Percentiles rank a stretch among this genome's conserved stretches.
Conservation (phyloP, 2,113 vertebrate species). For the Sakesphorus luctuosus region DNA sequence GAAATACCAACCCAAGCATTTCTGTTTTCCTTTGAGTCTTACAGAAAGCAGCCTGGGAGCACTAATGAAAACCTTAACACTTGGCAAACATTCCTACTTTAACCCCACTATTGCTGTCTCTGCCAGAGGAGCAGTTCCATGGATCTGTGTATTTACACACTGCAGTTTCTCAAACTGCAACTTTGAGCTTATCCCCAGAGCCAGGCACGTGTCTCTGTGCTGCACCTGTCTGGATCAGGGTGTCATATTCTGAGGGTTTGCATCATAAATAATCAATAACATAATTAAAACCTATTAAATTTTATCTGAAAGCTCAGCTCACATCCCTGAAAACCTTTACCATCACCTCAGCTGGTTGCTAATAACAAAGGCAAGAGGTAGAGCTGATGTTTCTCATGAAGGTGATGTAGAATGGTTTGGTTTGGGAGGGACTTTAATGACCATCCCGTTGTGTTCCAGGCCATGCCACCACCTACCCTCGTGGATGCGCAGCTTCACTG, state of each 20-base stretch:
- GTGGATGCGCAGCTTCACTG: conserved; percentile 20
- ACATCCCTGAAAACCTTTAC: neutral
- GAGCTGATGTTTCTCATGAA: neutral
- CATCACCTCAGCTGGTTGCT: neutral
- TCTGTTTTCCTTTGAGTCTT: neutral
- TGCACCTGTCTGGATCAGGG: neutral
- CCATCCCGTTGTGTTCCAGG: neutral
- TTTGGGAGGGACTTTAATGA: neutral
- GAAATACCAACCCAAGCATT: neutral
- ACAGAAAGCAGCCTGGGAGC: neutral
- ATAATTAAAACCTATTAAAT: neutral
- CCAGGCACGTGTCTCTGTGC: neutral
- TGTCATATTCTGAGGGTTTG: neutral
- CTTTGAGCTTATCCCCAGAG: neutral
- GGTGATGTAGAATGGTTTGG: neutral
- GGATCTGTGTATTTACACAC: neutral
- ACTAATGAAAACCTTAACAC: neutral
- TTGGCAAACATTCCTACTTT: neutral
- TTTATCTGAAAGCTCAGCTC: neutral
- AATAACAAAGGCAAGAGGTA: fast-evolving
- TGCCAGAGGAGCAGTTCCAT: neutral
- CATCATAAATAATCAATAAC: neutral
- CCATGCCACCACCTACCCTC: neutral
- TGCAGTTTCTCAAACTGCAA: neutral
- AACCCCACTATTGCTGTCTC: neutral